Evolutionary conservation across 2,797 vertebrate species (phyloP).

Genomic region (Diplodus sargus): DNA sequence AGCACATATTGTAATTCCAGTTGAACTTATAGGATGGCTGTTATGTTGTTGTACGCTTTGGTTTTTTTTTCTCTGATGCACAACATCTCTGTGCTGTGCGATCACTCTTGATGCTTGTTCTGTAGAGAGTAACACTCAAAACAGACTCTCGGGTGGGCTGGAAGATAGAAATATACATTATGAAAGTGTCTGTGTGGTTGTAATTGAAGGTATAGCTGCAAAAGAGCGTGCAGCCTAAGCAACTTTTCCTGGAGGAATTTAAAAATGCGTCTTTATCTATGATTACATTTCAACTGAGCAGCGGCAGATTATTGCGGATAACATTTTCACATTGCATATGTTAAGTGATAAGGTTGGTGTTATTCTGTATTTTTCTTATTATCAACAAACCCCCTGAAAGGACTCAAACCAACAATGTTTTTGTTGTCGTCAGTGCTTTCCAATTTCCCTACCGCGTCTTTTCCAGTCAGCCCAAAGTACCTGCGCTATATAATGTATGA

Average conservation of each 20-base stretch:
- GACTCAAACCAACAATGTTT: conserved; percentile 2
- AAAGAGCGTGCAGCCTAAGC: conserved; percentile 34
- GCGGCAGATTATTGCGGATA: conserved; percentile 31
- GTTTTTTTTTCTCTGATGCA: conserved; percentile 44
- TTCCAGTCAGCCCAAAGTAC: not conserved
- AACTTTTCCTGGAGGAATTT: conserved; percentile 28
- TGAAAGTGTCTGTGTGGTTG: conserved; percentile 26
- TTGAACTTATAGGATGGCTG: conserved; percentile 48
- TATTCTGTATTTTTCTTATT: conserved; percentile 12
- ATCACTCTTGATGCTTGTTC: conserved; percentile 40
- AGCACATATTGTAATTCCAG: conserved; percentile 53
- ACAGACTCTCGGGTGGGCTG: conserved; percentile 27
- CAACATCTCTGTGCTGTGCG: conserved; percentile 13
- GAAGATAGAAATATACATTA: conserved; percentile 27
- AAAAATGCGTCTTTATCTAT: conserved; percentile 35
- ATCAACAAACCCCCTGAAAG: conserved; percentile 16
- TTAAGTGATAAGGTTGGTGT: conserved; percentile 33
- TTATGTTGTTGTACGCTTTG: conserved; percentile 23
- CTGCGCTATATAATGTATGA: no score
- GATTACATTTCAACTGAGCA: conserved; percentile 36
- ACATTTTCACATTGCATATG: conserved; percentile 22
- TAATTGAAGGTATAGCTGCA: conserved; percentile 32
- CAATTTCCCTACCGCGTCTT: not conserved
- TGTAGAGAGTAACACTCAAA: conserved; percentile 35
- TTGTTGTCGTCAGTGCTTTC: not conserved